Evolutionary conservation across 2,797 vertebrate species (phyloP), one percentile per base, ranked within the genome.

Genomic region (Hydrophis major): DNA sequence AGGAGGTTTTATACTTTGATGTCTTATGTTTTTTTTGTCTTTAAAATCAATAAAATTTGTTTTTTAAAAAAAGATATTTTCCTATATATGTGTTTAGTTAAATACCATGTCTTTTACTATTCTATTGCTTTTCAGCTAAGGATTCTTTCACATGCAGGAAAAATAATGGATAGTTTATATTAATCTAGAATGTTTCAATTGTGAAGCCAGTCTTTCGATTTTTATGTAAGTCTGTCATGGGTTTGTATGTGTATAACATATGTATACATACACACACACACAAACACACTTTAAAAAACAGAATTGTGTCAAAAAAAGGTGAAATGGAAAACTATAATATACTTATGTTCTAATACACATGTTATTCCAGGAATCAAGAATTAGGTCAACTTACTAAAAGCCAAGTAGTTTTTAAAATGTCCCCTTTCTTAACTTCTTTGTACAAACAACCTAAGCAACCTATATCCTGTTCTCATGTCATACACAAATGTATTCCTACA

Each of bases 401-500:
- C 12, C 8, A 56, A 78, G 53, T 55, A 57, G 1, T 20, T 37
- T 13, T 16, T 10, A 8, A 57, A 57, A 83, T 42, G 25, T 32
- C 28, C 53, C 22, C 16, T 57, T 88, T 4, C 16, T 0, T 0
- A 11, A 22, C 66, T 92, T 90, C 32, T 89, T 60, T 93, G 32
- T 27, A 86, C 37, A 37, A 20, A 53, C 90, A 95, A 10, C 27
- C 14, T 88, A 37, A 20, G 60, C 90, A 95, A 10, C 32, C 14
- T 88, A 90, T 57, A 90, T 88, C 87, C 88, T 2, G 2, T 61
- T 88, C 55, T 90, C 86, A 87, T 0, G n/a, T 91, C 56, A 63
- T 18, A n/a, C 18, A 89, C 2, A 94, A 88, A 92, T 90, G 63
- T 63, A 91, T 86, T 87, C 83, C 37, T 92, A 90, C 91, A 88